Evolutionary conservation across 2,113 vertebrate species (phyloP), one percentile per base, ranked within the genome.

Genomic region (Lophura nycthemera): DNA sequence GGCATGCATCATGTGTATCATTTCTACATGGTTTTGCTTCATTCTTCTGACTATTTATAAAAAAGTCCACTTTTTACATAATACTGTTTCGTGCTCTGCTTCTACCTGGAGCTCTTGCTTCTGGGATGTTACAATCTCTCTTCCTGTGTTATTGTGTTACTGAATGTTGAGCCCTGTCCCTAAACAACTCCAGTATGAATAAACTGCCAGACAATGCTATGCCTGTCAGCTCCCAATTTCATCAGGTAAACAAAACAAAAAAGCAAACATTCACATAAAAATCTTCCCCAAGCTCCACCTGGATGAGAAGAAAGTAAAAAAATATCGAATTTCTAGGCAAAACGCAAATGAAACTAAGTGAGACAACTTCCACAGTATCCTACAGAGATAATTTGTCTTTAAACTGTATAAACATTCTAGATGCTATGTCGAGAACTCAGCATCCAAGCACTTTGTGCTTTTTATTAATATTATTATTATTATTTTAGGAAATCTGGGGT

Each of bases 1-100:
- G 47, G 30, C 30, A 73, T 3, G 8, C 0, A 1, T 36, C 42
- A 7, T 17, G 16, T 32, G 1, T 42, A 8, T 27, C 32, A 57
- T 48, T 89, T 30, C n/a, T 71, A 54, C 25, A 48, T 1, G 3
- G 2, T 86, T 87, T 40, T 56, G 5, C 11, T 83, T 89, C 47
- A 13, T 54, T 86, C 15, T 77, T 74, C 4, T 7, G 42, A 59
- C 4, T 27, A 40, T 4, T 24, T 57, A 40, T 11, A 20, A 80
- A 73, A 73, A 70, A 27, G 20, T 30, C 30, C 73, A 15, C 7
- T 70, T 90, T 69, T 77, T 59, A 20, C 42, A 79, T 16, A 32
- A 6, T 17, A 64, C 15, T 27, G 43, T 40, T 82, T 60, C 29
- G 25, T 50, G n/a, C 13, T 63, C 64, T 73, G 10, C 27, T 81